These are phyloP conservation scores for Drosophila borborema DNA, from an alignment of 2,888 invertebrate species.

Conservation along the genomic window DNA sequence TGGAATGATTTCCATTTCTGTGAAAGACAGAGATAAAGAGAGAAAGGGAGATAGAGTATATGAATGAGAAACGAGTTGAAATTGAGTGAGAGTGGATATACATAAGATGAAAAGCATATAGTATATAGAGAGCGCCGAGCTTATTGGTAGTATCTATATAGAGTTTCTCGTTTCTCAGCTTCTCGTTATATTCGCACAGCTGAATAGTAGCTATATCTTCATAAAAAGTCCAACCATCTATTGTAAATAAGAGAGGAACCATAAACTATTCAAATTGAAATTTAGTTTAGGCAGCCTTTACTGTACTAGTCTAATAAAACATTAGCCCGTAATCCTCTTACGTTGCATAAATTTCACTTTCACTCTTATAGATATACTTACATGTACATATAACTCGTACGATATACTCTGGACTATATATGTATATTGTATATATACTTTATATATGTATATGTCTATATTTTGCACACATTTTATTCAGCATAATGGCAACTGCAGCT, in stretches of 20 bases:
- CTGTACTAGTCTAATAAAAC: background rate
- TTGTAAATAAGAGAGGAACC: background rate
- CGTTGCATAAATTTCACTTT: background rate
- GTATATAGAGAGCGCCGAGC: no score
- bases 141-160: no score
- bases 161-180: background rate
- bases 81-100: background rate
- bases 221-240: background rate
- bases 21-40: slow-evolving; percentile 61
- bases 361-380: background rate
- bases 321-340: background rate
- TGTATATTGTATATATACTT: background rate
- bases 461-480: background rate
- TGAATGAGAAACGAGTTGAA: background rate
- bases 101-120: background rate
- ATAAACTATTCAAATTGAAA: background rate
- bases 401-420: background rate
- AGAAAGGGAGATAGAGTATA: no score
- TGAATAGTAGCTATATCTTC: background rate
- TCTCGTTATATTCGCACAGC: background rate
- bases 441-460: background rate
- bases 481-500: slow-evolving; percentile 7
- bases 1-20: slow-evolving; percentile 94
- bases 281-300: background rate
- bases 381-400: no score